Conservation (phyloP, 1,140 invertebrate species). For the Hesperophylax magnus region DNA sequence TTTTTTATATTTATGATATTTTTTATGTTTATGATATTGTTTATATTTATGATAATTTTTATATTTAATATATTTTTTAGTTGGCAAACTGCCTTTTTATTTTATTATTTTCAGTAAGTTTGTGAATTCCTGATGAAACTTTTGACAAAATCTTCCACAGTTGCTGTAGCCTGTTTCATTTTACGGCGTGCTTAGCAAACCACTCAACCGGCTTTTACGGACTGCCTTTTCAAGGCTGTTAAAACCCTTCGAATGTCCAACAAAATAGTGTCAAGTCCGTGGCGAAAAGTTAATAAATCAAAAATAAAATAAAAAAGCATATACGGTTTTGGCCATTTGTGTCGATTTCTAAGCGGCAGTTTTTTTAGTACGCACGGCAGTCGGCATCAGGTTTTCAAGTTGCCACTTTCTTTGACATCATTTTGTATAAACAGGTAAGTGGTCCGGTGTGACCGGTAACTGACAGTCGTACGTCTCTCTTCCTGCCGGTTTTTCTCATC, state of each 20-base stretch:
- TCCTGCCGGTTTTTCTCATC: not conserved
- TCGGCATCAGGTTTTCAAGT: slow-evolving; percentile 49
- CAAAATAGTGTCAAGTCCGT: not conserved
- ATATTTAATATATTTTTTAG: too few relatives aligned
- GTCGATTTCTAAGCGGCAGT: slow-evolving; percentile 35
- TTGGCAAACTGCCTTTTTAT: too few relatives aligned
- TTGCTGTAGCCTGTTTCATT: not conserved
- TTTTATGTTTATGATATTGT: too few relatives aligned
- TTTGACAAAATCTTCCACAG: not conserved
- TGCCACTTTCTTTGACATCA: slow-evolving; percentile 58
- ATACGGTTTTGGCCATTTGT: slow-evolving; percentile 19
- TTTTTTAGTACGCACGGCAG: slow-evolving; percentile 44
- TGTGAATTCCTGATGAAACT: not conserved
- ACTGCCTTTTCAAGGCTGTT: not conserved
- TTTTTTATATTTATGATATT: too few relatives aligned
- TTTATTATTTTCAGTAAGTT: too few relatives aligned
- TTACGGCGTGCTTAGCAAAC: not conserved
- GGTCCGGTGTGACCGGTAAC: slow-evolving; percentile 43
- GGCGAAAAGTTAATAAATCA: not conserved
- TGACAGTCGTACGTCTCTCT: slow-evolving; percentile 11
- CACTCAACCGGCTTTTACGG: not conserved
- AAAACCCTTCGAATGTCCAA: too few relatives aligned
- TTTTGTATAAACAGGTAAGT: slow-evolving; percentile 56
- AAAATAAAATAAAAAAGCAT: slow-evolving; percentile 11
- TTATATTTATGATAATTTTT: too few relatives aligned